Conservation (phyloP, 2,888 invertebrate genomes). For the Sicus ferrugineus region DNA sequence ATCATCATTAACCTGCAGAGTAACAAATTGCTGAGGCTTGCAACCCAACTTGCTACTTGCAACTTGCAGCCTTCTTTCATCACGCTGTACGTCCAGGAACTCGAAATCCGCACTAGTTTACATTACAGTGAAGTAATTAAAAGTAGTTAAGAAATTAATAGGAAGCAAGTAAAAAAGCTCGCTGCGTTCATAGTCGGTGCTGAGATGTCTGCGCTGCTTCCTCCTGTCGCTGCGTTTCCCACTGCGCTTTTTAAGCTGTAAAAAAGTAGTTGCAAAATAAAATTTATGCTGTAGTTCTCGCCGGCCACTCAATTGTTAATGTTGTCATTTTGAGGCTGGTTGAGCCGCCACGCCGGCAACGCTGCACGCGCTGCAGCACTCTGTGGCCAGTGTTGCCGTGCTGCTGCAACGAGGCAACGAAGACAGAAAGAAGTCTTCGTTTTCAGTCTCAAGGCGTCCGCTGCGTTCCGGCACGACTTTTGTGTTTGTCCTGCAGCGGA, state of each 20-base stretch:
- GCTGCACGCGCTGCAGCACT: neutral
- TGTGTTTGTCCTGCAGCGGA: neutral
- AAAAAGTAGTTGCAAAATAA: constrained; percentile 7
- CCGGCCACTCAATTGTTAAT: neutral
- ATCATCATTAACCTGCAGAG: too few species aligned
- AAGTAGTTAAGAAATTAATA: neutral
- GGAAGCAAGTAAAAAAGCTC: neutral
- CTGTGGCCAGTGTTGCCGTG: neutral
- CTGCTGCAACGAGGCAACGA: neutral
- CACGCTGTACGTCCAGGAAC: too few species aligned
- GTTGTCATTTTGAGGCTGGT: neutral
- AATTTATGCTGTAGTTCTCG: neutral
- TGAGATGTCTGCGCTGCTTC: neutral
- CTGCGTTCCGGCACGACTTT: neutral
- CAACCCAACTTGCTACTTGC: too few species aligned
- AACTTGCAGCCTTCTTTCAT: too few species aligned
- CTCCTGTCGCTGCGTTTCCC: neutral
- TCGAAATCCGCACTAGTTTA: too few species aligned
- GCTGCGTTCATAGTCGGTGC: neutral
- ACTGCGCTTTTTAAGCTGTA: neutral
- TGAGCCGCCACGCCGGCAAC: neutral
- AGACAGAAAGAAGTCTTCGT: neutral
- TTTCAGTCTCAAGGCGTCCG: too few species aligned
- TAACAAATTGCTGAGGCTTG: too few species aligned
- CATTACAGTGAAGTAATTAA: neutral